Conservation (phyloP, 2,888 invertebrate genomes). For the Temnothorax rugatulus region DNA sequence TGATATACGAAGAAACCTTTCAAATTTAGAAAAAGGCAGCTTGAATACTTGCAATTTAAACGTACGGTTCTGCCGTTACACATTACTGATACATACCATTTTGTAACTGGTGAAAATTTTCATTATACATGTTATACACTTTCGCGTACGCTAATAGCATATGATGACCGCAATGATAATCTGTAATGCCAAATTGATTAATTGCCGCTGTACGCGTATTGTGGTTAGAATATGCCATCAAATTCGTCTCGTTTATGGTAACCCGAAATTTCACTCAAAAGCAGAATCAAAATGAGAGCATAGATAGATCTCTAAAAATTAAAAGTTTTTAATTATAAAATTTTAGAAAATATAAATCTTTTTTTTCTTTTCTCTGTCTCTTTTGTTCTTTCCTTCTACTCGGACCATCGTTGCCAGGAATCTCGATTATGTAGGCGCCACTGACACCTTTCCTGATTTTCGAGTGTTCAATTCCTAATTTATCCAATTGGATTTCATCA, state of each 20-base stretch:
- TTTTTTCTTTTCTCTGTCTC: background rate
- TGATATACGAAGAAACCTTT: background rate
- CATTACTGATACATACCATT: constrained; percentile 85
- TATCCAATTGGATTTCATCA: no score
- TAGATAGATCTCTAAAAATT: background rate
- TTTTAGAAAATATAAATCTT: no score
- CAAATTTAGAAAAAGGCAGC: background rate
- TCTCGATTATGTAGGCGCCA: no score
- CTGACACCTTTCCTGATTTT: no score
- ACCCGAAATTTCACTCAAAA: constrained; percentile 88
- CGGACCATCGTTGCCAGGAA: no score
- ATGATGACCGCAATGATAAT: constrained; percentile 89
- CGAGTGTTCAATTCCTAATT: no score
- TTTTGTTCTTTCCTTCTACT: background rate
- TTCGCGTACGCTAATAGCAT: constrained; percentile 89
- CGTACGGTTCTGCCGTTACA: background rate
- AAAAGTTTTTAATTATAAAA: background rate
- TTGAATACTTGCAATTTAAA: background rate
- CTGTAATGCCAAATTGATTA: constrained; percentile 86
- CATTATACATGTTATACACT: constrained; percentile 89
- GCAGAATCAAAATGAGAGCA: background rate
- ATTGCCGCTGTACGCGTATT: constrained; percentile 58
- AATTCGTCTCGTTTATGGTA: constrained; percentile 90
- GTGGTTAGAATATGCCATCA: constrained; percentile 84
- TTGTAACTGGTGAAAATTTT: constrained; percentile 87